phyloP scores from a whole-genome alignment of 1,140 invertebrate genomes.

The Delia radicum region DNA sequence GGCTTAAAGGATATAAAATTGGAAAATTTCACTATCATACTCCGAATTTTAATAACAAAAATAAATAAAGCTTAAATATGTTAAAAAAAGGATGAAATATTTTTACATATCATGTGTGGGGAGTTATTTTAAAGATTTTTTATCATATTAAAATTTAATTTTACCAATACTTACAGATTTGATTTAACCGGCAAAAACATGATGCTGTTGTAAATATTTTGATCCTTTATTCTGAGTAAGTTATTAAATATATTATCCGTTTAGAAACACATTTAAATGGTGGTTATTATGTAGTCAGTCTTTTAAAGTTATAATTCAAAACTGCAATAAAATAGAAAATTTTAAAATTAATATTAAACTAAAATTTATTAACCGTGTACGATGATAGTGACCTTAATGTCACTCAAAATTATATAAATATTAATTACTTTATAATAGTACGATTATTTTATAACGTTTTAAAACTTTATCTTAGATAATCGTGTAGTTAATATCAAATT shows the following conservation, averaged over 20 bases:
- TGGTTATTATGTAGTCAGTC: not conserved
- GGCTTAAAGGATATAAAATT: not conserved
- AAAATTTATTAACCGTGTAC: not conserved
- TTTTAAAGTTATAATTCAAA: not conserved
- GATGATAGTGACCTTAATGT: not conserved
- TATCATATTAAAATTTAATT: too few relatives aligned
- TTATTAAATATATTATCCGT: not conserved
- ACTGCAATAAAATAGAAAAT: not conserved
- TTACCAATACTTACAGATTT: conserved; percentile 47
- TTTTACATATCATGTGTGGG: too few relatives aligned
- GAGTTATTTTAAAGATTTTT: too few relatives aligned
- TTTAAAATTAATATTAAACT: not conserved
- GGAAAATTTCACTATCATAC: too few relatives aligned
- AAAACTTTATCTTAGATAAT: not conserved
- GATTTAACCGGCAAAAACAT: conserved; percentile 55
- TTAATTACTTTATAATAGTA: not conserved
- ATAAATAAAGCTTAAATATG: too few relatives aligned
- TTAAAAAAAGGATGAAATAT: too few relatives aligned
- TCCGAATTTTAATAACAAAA: too few relatives aligned
- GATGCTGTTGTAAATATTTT: conserved; percentile 19
- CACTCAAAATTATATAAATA: not conserved
- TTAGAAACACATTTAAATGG: conserved; percentile 9
- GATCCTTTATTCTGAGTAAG: not conserved
- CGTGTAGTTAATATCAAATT: not conserved
- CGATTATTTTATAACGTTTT: not conserved